Percentiles rank a stretch among this genome's conserved stretches.
phyloP scores from a whole-genome alignment of 2,113 vertebrate species.

The Pseudopipra pipra region DNA sequence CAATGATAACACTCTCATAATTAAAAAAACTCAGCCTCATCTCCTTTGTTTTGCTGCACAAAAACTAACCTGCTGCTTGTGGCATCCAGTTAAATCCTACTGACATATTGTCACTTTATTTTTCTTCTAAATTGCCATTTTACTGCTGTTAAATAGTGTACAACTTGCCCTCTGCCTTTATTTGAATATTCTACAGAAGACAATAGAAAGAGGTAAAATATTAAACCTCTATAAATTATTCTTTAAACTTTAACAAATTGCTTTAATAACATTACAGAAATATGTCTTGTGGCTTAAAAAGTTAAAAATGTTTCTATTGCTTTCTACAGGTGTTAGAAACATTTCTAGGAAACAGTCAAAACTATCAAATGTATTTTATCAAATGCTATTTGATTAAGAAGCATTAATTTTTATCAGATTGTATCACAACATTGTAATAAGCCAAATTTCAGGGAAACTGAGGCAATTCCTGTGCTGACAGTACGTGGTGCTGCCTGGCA shows the following conservation, averaged over 20 bases:
- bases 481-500: background rate
- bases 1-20: background rate
- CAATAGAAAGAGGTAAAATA: background rate
- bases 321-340: background rate
- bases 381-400: background rate
- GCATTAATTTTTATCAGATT: background rate
- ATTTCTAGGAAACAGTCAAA: background rate
- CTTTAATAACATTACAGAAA: background rate
- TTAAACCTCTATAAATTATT: background rate
- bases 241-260: background rate
- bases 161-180: background rate
- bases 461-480: background rate
- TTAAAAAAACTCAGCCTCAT: background rate
- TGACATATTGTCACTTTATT: background rate
- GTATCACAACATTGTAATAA: background rate
- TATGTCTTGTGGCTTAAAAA: background rate
- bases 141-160: background rate
- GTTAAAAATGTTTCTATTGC: background rate
- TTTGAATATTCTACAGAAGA: background rate
- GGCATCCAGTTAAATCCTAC: background rate
- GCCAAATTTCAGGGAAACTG: rapidly evolving
- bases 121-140: background rate
- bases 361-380: background rate
- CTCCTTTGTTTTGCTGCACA: background rate
- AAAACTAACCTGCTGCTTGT: background rate